Base-by-base conservation (phyloP, 2,797 vertebrate species). In the Distichodus sexfasciatus region DNA sequence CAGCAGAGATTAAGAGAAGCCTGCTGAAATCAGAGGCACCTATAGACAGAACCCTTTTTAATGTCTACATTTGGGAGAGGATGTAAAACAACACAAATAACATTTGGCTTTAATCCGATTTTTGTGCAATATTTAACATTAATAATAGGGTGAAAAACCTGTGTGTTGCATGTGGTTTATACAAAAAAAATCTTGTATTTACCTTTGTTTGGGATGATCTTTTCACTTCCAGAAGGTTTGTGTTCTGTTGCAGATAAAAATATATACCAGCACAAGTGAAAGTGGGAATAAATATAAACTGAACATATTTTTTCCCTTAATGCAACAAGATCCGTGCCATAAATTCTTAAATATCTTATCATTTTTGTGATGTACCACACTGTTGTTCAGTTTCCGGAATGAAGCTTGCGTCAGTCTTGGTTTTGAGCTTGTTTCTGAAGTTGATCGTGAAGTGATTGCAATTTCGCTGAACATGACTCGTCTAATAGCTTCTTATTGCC, bases 401-500 rank as follows among this genome's bases (percentile, higher is more conserved):
- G 29, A 55, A 19, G 21, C 48, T 10, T 31, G 26, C 17, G 23
- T n/a, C 31, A 36, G 9, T 23, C 36, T 55, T 36, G 7, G 17
- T 19, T 8, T 35, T 36, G 17, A 55, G 17, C 29, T 19, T 55
- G 12, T 36, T 58, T 58, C 11, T 7, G n/a, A 6, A 40, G 23
- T 21, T 36, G 19, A 57, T 57, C 19, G 23, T 57, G 17, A 55
- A 8, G 7, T 31, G 33, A 36, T 38, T 21, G 19, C 11, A 1
- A 1, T 54, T 57, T 58, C 9, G 11, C 19, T 6, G 24, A 24
- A 57, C 12, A 36, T 10, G 11, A 67, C 47, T 28, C 59, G 63
- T 51, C 57, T 46, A 58, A 58, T 33, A 58, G 61, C 33, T 38
- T 65, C 41, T 55, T 40, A 65, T 31, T 51, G 14, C 62, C 48